These are phyloP conservation scores for Argyresthia albistria DNA, from an alignment of 2,888 invertebrate genomes.

Conservation along the genomic window DNA sequence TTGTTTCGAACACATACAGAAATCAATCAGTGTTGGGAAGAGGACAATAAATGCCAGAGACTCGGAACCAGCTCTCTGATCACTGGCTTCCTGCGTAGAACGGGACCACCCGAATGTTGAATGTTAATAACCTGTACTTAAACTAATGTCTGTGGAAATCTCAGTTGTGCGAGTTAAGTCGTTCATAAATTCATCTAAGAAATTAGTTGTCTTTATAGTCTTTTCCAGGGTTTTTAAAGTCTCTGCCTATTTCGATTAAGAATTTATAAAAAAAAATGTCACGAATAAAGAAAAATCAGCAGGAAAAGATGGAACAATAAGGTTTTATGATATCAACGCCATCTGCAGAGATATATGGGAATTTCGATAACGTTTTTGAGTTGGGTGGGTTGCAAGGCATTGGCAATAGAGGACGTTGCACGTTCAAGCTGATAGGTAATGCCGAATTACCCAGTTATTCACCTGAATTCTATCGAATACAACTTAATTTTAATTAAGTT, in stretches of 20 bases:
- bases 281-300: not conserved
- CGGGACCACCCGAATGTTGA: conserved; percentile 29
- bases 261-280: not conserved
- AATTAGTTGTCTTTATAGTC: not conserved
- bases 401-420: too few relatives aligned
- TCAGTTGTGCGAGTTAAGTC: conserved; percentile 4
- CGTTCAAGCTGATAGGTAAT: too few relatives aligned
- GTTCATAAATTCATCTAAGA: conserved; percentile 5
- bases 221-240: not conserved
- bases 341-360: too few relatives aligned
- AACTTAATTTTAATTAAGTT: not conserved
- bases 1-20: conserved; percentile 48
- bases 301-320: too few relatives aligned
- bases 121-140: too few relatives aligned
- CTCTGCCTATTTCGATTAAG: not conserved
- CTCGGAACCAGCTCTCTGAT: conserved; percentile 34
- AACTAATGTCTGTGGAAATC: too few relatives aligned
- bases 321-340: too few relatives aligned
- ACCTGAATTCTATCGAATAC: not conserved
- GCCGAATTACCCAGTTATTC: too few relatives aligned
- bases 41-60: conserved; percentile 32
- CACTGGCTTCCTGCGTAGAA: conserved; percentile 56
- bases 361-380: too few relatives aligned
- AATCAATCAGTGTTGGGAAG: conserved; percentile 37
- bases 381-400: too few relatives aligned